These are phyloP conservation scores for Pionites leucogaster DNA, from an alignment of 2,113 vertebrate species.

Conservation along the genomic window DNA sequence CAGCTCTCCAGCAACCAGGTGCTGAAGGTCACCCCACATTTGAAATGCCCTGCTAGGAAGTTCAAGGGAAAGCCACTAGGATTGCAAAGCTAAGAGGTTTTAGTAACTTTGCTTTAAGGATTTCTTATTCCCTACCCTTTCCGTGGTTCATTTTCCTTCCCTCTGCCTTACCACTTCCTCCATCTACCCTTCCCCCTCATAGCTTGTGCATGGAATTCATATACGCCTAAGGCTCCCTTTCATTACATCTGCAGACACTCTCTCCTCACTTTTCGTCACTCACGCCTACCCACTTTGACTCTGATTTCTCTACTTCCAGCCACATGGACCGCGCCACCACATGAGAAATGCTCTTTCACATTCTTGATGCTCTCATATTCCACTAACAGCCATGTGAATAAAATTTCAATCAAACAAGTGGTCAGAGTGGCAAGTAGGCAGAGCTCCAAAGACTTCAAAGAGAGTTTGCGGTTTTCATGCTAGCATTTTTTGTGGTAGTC, in stretches of 20 bases:
- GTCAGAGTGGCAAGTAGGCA: not conserved
- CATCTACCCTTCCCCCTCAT: not conserved
- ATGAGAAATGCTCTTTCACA: not conserved
- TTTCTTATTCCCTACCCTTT: not conserved
- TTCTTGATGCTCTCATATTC: not conserved
- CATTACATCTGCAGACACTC: not conserved
- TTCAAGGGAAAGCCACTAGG: not conserved
- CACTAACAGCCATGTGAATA: not conserved
- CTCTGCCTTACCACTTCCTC: not conserved
- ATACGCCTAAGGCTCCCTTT: not conserved
- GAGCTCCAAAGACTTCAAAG: constrained; percentile 35
- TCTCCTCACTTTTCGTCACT: not conserved
- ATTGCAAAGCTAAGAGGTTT: not conserved
- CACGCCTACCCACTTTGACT: not conserved
- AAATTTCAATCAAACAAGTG: not conserved
- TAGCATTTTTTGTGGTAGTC: constrained; percentile 29
- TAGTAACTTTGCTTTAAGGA: not conserved
- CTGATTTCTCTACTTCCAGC: not conserved
- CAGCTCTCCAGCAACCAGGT: not conserved
- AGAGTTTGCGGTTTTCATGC: not conserved
- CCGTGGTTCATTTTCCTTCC: not conserved
- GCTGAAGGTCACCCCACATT: not conserved
- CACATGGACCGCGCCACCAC: not conserved
- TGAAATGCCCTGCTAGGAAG: not conserved
- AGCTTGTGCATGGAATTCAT: not conserved